Evolutionary conservation across 2,888 invertebrate genomes (phyloP).

Genomic region (Drosophila putrida): DNA sequence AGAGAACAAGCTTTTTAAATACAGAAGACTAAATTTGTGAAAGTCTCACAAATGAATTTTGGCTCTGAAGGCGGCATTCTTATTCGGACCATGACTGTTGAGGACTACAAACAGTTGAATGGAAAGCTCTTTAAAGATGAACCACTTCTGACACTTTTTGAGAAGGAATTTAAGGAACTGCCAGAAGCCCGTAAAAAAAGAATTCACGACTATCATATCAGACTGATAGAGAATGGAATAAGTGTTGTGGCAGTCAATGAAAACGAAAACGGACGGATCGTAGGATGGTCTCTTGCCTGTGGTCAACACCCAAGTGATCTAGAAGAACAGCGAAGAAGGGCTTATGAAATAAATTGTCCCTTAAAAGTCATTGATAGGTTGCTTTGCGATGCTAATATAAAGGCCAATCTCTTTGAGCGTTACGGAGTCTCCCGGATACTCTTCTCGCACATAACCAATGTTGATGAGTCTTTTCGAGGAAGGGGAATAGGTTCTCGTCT

Average conservation of each 20-base stretch:
- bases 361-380: constrained; percentile 26
- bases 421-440: constrained; percentile 52
- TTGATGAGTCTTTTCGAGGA: constrained; percentile 53
- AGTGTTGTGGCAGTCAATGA: constrained; percentile 31
- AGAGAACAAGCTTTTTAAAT: too few species aligned
- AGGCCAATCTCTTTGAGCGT: constrained; percentile 57
- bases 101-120: constrained; percentile 20
- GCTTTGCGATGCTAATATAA: constrained; percentile 48
- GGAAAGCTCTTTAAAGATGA: neutral
- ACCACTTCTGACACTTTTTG: neutral
- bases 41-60: too few species aligned
- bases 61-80: constrained; percentile 19
- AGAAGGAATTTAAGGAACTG: too few species aligned
- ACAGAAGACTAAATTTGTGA: too few species aligned
- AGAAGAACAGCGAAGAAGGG: too few species aligned
- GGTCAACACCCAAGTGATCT: neutral
- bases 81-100: constrained; percentile 28
- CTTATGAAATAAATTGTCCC: neutral
- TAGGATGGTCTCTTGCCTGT: neutral
- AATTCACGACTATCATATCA: neutral
- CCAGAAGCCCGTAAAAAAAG: too few species aligned
- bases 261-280: constrained; percentile 16
- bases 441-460: constrained; percentile 58
- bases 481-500: constrained; percentile 61
- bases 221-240: constrained; percentile 7